Conservation (phyloP, 1,140 invertebrate species). For the Goniozus legneri region DNA sequence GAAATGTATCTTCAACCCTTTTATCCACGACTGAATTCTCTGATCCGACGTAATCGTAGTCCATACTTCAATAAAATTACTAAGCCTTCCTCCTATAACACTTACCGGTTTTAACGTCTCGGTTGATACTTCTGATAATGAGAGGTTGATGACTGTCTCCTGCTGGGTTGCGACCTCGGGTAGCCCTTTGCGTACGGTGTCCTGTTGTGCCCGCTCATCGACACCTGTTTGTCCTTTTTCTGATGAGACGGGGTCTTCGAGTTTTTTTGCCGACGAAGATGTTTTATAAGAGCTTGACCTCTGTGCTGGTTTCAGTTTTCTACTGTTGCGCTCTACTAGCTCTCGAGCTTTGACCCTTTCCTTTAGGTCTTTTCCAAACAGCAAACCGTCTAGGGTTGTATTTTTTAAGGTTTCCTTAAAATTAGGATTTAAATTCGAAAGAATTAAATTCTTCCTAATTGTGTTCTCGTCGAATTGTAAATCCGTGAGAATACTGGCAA, state of each 20-base stretch:
- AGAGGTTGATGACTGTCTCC: background rate
- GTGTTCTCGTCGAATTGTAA: background rate
- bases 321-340: background rate
- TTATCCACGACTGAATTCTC: background rate
- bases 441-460: background rate
- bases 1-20: background rate
- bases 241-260: background rate
- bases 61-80: background rate
- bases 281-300: background rate
- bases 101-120: no score
- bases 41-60: background rate
- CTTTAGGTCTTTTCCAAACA: background rate
- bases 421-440: background rate
- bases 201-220: no score
- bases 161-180: background rate
- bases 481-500: slow-evolving; percentile 21
- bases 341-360: background rate
- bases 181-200: background rate
- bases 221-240: background rate
- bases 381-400: background rate
- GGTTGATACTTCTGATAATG: background rate
- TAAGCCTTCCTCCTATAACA: background rate
- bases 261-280: no score
- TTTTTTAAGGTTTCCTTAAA: background rate
- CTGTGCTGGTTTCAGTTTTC: background rate